Base-by-base conservation (phyloP, 1,140 invertebrate genomes). In the Pinna nobilis region DNA sequence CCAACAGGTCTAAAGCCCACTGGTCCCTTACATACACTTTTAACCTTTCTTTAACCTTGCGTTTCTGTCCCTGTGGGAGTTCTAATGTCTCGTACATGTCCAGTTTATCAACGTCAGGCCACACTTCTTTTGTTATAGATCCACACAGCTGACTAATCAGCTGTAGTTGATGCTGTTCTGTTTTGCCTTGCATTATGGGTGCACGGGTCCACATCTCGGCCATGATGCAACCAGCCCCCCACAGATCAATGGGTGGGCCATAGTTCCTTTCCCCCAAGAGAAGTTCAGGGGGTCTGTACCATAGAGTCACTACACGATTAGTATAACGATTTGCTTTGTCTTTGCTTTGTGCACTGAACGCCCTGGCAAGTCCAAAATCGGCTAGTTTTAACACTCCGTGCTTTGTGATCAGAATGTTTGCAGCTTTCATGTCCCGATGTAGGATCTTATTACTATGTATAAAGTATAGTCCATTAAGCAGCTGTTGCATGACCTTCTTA, bases 141-240 rank as follows among this genome's bases (percentile, higher is more conserved):
- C 98, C 98, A 90, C 98, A 99, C 11, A 99, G 89, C 86, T 99
- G 97, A 0, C 95, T 96, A 69, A 99, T 99, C 13, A 99, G 91
- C 13, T 94, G 96, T 0, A 99, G 88, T 83, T 99, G 98, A 83
- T 98, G 95, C 82, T 98, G 97, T 85, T 99, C 97, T 11, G 95
- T 97, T 76, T 94, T 95, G 1, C 98, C 98, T 91, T 93, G 92
- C 90, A 93, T 92, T 37, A 94, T 93, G 7, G 94, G 93, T 51
- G 88, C 91, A 74, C 97, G 90, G 0, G 97, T 99, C 98, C 98
- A 99, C 96, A 99, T 97, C 90, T 99, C 97, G 0, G 97, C 97
- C 97, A 99, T 98, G 49, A 99, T 99, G 85, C 98, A 99, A 0
- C 98, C 98, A 32, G 96, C 97, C 13, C 97, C 97, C 98, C 98